Base-by-base conservation (phyloP, 2,113 vertebrate genomes). In the Falco punctatus region DNA sequence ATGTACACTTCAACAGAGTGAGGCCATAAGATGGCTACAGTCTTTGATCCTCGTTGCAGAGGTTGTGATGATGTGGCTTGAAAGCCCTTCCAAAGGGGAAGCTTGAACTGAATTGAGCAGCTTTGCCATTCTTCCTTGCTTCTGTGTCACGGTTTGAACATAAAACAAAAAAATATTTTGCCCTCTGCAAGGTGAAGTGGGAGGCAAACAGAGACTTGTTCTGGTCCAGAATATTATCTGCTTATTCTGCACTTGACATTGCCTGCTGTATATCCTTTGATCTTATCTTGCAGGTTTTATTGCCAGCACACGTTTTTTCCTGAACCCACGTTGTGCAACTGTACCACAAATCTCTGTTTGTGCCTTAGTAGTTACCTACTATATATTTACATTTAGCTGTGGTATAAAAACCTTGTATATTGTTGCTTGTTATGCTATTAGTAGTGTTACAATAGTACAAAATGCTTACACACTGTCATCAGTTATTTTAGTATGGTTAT, bases 231-330 rank as follows among this genome's bases (percentile, higher is more conserved):
- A 33, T 59, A 15, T 51, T 51, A 59, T 6, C 33, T 78, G 67
- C 17, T 57, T 89, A 10, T 35, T 92, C 40, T 46, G 54, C 23
- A 33, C 24, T 21, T 80, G 30, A 24, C 40, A 33, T 40, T 80
- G 44, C 75, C 62, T 84, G 77, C 46, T 86, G 5, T 73, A 12
- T 40, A 42, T 84, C 46, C 46, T 91, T 83, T 74, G 77, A 89
- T 96, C 40, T 90, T 91, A 51, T 30, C 84, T 89, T 84, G 59
- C 83, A 81, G 67, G 55, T 94, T 91, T 86, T 78, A n/a, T 86
- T 91, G 59, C 30, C 57, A 54, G 35, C 55, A 69, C 33, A 14
- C 38, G 54, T 65, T 65, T 86, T 77, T 74, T 57, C 46, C 58
- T 48, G 35, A 57, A 3, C 23, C 5, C 7, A 81, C 66, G 14